phyloP scores from a whole-genome alignment of 2,888 invertebrate genomes.

The Acleris cristana region DNA sequence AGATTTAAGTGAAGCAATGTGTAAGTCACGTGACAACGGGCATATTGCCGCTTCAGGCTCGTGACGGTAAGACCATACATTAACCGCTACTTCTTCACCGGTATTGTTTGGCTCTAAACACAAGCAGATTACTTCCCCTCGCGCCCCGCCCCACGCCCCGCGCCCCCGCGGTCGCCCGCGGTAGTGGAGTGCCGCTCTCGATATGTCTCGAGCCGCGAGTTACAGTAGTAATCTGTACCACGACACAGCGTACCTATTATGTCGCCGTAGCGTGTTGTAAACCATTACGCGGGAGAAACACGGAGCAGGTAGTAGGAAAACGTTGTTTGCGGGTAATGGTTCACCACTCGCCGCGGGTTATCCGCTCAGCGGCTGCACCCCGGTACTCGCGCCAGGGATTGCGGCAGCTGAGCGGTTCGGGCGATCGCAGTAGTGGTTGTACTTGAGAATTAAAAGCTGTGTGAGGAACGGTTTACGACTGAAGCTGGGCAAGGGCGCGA shows the following conservation, averaged over 20 bases:
- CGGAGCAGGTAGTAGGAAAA: constrained; percentile 13
- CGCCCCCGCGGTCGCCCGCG: background rate
- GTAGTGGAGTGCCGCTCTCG: constrained; percentile 10
- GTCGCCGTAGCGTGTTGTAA: background rate
- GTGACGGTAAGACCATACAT: no score
- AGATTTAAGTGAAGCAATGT: no score
- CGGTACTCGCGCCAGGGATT: background rate
- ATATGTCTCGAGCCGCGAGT: constrained; percentile 12
- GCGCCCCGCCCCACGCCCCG: background rate
- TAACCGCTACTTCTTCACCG: no score
- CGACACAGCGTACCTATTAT: background rate
- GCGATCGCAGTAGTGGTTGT: background rate
- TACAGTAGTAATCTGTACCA: background rate
- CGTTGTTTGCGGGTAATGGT: constrained; percentile 11
- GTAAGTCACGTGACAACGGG: no score
- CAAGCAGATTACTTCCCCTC: constrained; percentile 7
- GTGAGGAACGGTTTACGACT: no score
- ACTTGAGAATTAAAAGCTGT: background rate
- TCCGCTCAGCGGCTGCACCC: constrained; percentile 16
- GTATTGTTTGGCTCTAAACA: constrained; percentile 21
- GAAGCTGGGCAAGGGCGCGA: no score
- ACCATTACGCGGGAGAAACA: background rate
- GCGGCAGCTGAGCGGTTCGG: background rate
- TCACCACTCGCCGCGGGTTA: constrained; percentile 4
- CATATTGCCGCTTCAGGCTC: no score